phyloP scores from a whole-genome alignment of 1,140 invertebrate genomes.

The Trinorchestia longiramus region DNA sequence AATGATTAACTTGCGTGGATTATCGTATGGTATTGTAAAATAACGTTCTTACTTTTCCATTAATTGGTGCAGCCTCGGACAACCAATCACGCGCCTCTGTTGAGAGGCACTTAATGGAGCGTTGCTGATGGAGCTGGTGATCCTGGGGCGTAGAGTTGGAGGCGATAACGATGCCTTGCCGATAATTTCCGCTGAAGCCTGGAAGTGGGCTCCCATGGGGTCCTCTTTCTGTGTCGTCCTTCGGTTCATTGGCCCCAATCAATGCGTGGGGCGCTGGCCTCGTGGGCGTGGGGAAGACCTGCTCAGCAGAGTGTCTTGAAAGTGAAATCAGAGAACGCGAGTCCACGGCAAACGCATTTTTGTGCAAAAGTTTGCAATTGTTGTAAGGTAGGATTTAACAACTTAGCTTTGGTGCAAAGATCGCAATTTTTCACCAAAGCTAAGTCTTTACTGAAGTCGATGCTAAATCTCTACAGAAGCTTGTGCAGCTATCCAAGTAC shows the following conservation, averaged over 20 bases:
- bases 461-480: too few relatives aligned
- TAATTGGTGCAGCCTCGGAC: neutral
- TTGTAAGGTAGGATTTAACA: neutral
- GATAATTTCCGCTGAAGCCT: neutral
- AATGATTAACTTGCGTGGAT: neutral
- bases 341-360: neutral
- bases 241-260: neutral
- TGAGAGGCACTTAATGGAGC: neutral
- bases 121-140: neutral
- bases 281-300: neutral
- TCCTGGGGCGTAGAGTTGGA: neutral
- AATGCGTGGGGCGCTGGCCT: neutral
- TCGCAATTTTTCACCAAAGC: too few relatives aligned
- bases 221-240: neutral
- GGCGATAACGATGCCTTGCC: neutral
- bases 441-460: too few relatives aligned
- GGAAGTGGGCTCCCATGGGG: neutral
- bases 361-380: neutral
- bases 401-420: neutral
- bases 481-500: too few relatives aligned
- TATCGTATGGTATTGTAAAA: neutral
- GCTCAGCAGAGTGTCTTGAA: neutral
- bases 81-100: neutral
- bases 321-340: neutral
- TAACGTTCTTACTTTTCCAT: neutral